These are phyloP conservation scores for Abramis brama DNA, from an alignment of 2,113 vertebrate species.

Conservation along the genomic window DNA sequence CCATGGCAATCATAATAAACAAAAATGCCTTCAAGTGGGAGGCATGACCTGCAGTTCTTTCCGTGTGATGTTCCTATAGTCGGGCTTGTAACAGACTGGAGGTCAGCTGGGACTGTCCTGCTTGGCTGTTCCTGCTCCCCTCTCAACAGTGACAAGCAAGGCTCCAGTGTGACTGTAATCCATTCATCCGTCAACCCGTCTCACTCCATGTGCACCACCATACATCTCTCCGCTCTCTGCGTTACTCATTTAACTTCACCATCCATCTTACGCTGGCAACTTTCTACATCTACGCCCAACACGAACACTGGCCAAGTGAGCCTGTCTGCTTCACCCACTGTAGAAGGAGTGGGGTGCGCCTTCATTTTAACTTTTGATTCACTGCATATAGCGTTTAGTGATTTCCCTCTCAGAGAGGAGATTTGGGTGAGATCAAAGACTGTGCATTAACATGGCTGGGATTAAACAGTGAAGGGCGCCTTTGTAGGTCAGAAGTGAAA, in stretches of 20 bases:
- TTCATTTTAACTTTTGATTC: slow-evolving; percentile 32
- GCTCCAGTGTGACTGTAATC: slow-evolving; percentile 47
- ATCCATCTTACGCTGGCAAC: slow-evolving; percentile 55
- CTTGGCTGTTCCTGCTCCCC: background rate
- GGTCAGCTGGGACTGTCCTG: slow-evolving; percentile 18
- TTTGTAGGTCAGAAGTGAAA: slow-evolving; percentile 35
- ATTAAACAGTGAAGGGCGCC: background rate
- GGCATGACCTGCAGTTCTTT: slow-evolving; percentile 1
- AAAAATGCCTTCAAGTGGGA: background rate
- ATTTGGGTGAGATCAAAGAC: slow-evolving; percentile 21
- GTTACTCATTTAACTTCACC: slow-evolving; percentile 47
- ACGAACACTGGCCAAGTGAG: background rate
- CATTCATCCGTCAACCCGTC: slow-evolving; percentile 62
- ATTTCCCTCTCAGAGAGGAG: slow-evolving; percentile 1
- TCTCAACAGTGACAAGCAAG: slow-evolving; percentile 12
- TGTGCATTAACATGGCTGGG: slow-evolving; percentile 22
- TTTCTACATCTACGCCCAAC: background rate
- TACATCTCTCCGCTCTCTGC: slow-evolving; percentile 53
- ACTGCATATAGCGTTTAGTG: background rate
- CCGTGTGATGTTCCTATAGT: slow-evolving; percentile 1
- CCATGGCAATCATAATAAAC: background rate
- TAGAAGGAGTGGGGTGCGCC: background rate
- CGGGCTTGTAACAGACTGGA: slow-evolving; percentile 30
- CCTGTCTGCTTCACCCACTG: background rate
- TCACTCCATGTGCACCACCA: slow-evolving; percentile 41